Conservation (phyloP, 2,113 vertebrate genomes). For the Speoplatyrhinus poulsoni region DNA sequence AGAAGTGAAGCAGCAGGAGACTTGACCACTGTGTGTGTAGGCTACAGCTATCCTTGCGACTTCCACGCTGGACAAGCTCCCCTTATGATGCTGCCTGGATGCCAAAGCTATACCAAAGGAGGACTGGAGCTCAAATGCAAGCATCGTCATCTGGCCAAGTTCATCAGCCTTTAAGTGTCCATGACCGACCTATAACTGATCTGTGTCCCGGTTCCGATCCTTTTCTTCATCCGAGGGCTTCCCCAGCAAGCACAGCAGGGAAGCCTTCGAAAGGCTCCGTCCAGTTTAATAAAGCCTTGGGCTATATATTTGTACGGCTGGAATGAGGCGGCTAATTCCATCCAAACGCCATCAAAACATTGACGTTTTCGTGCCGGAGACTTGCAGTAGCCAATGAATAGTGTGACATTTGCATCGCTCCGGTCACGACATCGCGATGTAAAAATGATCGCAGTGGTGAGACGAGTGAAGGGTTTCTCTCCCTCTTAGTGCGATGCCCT, state of each 20-base stretch:
- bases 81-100: constrained; percentile 27
- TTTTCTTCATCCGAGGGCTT: constrained; percentile 54
- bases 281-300: constrained; percentile 55
- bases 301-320: constrained; percentile 22
- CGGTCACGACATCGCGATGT: constrained; percentile 64
- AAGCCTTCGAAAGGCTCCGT: constrained; percentile 67
- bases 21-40: constrained; percentile 61
- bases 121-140: constrained; percentile 44
- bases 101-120: constrained; percentile 49
- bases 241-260: constrained; percentile 69
- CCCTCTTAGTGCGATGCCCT: not conserved
- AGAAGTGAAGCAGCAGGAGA: constrained; percentile 49
- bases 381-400: constrained; percentile 42
- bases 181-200: constrained; percentile 17
- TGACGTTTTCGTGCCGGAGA: constrained; percentile 41
- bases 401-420: constrained; percentile 71
- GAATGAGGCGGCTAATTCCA: constrained; percentile 20
- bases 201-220: constrained; percentile 27
- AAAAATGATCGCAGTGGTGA: constrained; percentile 43
- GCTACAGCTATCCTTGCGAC: constrained; percentile 66
- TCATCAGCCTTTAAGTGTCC: constrained; percentile 27
- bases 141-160: constrained; percentile 55
- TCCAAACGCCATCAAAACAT: constrained; percentile 56
- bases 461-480: constrained; percentile 21
- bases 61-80: constrained; percentile 58